Evolutionary conservation across 2,888 invertebrate genomes (phyloP).

Genomic region (Electrophaes corylata): DNA sequence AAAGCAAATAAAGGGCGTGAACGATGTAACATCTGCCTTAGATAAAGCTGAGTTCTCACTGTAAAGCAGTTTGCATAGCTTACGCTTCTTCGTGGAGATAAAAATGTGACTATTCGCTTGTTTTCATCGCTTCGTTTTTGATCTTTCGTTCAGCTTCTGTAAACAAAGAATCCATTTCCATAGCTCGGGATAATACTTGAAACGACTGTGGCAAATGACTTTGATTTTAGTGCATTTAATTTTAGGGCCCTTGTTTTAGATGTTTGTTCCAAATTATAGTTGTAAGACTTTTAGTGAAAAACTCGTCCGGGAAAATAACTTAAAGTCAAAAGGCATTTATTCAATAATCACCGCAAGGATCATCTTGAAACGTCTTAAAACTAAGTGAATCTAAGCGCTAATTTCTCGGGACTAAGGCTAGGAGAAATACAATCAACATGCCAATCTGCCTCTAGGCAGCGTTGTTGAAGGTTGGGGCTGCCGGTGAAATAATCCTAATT

Average conservation of each 20-base stretch:
- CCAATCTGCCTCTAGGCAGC: too few relatives aligned
- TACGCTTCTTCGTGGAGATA: conserved; percentile 48
- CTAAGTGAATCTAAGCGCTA: too few relatives aligned
- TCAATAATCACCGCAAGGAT: too few relatives aligned
- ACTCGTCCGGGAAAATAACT: too few relatives aligned
- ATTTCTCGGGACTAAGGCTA: too few relatives aligned
- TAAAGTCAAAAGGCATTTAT: too few relatives aligned
- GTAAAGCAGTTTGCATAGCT: conserved; percentile 61
- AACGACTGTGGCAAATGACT: conserved; percentile 13
- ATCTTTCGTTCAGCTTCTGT: conserved; percentile 28
- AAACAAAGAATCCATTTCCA: conserved; percentile 32
- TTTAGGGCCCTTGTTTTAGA: background rate
- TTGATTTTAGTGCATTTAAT: background rate
- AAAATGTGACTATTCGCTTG: conserved; percentile 60
- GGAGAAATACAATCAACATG: too few relatives aligned
- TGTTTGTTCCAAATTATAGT: background rate
- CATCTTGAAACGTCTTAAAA: too few relatives aligned
- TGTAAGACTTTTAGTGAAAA: background rate
- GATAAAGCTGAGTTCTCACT: conserved; percentile 57
- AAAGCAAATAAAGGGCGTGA: conserved; percentile 63
- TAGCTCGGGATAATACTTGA: conserved; percentile 19
- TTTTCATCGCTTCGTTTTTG: conserved; percentile 43
- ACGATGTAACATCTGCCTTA: conserved; percentile 57
- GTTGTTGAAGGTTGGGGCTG: too few relatives aligned
- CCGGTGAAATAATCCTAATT: too few relatives aligned